Evolutionary conservation across 1,140 invertebrate species (phyloP), one percentile per base, ranked within the genome.

Genomic region (Aphelinus atriplicis): DNA sequence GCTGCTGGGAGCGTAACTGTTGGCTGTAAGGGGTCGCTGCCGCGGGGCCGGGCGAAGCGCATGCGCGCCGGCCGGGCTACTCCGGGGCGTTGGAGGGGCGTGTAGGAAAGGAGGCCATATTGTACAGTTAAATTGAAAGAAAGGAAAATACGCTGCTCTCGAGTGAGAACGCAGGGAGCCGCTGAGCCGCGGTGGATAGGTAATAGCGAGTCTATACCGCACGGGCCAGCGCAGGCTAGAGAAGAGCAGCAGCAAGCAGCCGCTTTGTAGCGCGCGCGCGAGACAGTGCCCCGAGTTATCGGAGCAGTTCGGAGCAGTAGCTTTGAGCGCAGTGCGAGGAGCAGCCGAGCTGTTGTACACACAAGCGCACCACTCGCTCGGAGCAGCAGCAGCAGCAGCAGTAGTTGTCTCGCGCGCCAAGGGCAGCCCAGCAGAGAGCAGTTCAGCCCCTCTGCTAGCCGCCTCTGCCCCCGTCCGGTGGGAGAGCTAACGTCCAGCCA

Each of bases 101-200:
- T 74, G 10, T 61, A 73, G 86, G 87, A 88, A 88, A 88, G 84
- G 87, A 87, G 87, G 87, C 87, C 87, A 88, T 88, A 87, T 88
- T 88, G 87, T 88, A 88, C 86, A 87, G 86, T 87, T 87, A 87
- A 88, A 87, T 87, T 86, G 82, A 84, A 87, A 85, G 85, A 83
- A 87, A 84, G 82, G 69, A 85, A 86, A 86, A 87, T 85, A 86
- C 77, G 81, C 26, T 26, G 26, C 26, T 26, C 26, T 26, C 26
- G 26, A 26, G 26, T 80, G 78, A 79, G 76, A 81, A 71, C 60
- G 6, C 7, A 7, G 10, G 53, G 10, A 55, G 53, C 26, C 26
- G 26, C 26, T 26, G 26, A 26, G 26, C 26, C 26, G 26, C 26
- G 26, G 26, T 26, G 26, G 26, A 26, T 26, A 26, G 26, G 26